Base-by-base conservation (phyloP, 2,113 vertebrate genomes). In the Lophura nycthemera region DNA sequence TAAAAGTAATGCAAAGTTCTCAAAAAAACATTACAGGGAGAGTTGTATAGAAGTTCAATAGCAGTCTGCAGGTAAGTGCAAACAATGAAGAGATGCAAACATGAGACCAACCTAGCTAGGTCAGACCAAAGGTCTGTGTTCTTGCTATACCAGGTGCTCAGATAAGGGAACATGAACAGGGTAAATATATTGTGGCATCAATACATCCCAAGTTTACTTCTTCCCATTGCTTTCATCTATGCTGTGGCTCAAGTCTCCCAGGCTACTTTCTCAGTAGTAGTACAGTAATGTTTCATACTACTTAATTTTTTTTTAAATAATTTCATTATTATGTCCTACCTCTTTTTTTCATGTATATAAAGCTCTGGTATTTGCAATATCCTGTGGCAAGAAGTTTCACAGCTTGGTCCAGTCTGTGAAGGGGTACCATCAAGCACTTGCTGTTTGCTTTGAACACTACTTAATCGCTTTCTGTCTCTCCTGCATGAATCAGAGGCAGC, bases 41-140 rank as follows among this genome's bases (percentile, higher is more conserved):
- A 79, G 84, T 54, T 72, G 65, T 81, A 50, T 25, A 80, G 61
- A 80, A 89, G 90, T 95, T 93, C 89, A 81, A 74, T 60, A 76
- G 78, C 11, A 4, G 40, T 40, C 83, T 93, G 76, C 60, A 92
- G 94, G 84, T 92, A 92, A 96, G 85, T 64, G 52, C 79, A 88
- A 72, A 84, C 59, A 80, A 91, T 72, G 89, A 86, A 90, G 90
- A 75, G 93, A 11, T 83, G 83, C 83, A 81, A 96, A 95, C 83
- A 88, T 0, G 11, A 90, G 92, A 94, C 76, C 83, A 90, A 61
- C 69, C 76, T 21, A 42, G 64, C 79, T 82, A 69, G 63, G 80
- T 94, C 90, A 94, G 83, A 81, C 69, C 96, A 94, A 94, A 96
- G 96, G 88, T 94, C 92, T 92, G 73, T 84, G 88, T 84, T 95